Percentiles rank a stretch among this genome's conserved stretches.
phyloP scores from a whole-genome alignment of 2,888 invertebrate species.

The Drosophila macrothrix region DNA sequence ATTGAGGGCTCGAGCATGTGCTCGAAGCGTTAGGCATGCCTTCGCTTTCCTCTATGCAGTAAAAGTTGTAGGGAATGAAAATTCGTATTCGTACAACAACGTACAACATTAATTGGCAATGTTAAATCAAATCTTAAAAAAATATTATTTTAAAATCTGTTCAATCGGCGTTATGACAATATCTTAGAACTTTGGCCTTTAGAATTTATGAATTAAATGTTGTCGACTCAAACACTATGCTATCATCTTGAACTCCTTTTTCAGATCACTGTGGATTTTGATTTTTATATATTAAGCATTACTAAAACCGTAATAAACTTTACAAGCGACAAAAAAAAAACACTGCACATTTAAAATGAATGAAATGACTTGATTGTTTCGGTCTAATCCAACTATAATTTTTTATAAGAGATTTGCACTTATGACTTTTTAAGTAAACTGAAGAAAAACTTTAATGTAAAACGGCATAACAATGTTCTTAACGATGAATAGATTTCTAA shows the following conservation, averaged over 20 bases:
- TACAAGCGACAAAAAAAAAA: not conserved
- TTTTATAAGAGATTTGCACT: not conserved
- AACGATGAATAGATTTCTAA: not conserved
- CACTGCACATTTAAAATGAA: not conserved
- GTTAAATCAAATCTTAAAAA: not conserved
- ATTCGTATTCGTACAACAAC: not conserved
- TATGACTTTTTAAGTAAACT: not conserved
- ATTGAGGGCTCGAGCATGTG: constrained; percentile 59
- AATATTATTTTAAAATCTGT: not conserved
- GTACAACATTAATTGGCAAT: not conserved
- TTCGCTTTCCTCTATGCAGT: not conserved
- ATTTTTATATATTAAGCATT: not conserved
- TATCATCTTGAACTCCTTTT: not conserved
- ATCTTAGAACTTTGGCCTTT: not conserved
- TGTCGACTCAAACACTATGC: too few species aligned
- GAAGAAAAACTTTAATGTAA: not conserved
- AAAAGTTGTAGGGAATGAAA: not conserved
- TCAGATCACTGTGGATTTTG: not conserved
- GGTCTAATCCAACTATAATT: not conserved
- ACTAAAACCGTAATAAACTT: not conserved
- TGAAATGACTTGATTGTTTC: not conserved
- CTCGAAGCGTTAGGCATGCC: not conserved
- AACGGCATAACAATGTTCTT: not conserved
- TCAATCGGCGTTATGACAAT: not conserved
- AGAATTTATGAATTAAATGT: not conserved